Percentiles rank a stretch among this genome's conserved stretches.
These are phyloP conservation scores for Liparis tanakae DNA, from an alignment of 2,797 vertebrate species.

Conservation along the genomic window DNA sequence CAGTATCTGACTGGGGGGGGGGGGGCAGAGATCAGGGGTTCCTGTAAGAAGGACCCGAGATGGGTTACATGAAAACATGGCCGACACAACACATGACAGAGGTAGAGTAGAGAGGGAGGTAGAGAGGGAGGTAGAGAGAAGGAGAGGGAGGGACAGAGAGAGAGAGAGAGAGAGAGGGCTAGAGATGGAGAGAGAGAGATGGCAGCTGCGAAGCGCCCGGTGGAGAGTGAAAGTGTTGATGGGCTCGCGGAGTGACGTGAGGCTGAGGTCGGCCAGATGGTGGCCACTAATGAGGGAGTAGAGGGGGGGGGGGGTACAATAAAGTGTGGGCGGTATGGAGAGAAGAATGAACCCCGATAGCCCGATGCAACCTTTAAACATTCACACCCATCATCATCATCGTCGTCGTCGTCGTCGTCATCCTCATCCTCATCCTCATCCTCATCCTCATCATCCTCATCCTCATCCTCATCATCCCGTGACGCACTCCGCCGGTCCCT, in stretches of 20 bases:
- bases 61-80: too few relatives aligned
- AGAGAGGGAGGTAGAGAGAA: too few relatives aligned
- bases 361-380: conserved; percentile 55
- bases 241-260: conserved; percentile 65
- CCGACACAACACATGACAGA: too few relatives aligned
- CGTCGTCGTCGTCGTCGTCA: too few relatives aligned
- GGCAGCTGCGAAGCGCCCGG: conserved; percentile 63
- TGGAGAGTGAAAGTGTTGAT: conserved; percentile 62
- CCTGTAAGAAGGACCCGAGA: too few relatives aligned
- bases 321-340: conserved; percentile 15
- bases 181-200: conserved; percentile 51
- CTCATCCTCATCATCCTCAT: neutral
- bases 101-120: too few relatives aligned
- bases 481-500: conserved; percentile 1
- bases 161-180: conserved; percentile 35
- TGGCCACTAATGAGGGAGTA: conserved; percentile 80
- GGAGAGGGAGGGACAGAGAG: neutral
- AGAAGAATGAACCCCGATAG: conserved; percentile 12
- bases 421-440: too few relatives aligned
- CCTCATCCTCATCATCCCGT: conserved; percentile 11
- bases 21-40: conserved; percentile 37
- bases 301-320: conserved; percentile 58
- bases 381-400: conserved; percentile 15
- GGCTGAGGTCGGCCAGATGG: conserved; percentile 81
- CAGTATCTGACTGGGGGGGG: neutral